Evolutionary conservation across 1,140 invertebrate genomes (phyloP), one percentile per base, ranked within the genome.

Genomic region (Vollenhovia emeryi): DNA sequence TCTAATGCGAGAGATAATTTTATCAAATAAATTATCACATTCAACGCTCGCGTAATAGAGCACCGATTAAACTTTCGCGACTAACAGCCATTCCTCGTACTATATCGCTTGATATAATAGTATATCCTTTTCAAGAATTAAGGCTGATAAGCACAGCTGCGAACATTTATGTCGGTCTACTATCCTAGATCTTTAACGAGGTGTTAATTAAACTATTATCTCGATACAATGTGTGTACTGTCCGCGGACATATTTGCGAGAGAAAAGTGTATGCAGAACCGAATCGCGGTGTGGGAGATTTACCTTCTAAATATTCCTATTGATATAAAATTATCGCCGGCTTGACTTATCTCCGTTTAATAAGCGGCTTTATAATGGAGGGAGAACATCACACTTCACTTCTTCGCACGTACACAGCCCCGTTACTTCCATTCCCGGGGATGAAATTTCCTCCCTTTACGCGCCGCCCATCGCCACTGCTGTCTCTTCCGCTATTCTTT

Each of bases 391-490:
- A 18, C n/a, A 11, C 11, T 36, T 9, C 24, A n/a, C 33, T 57
- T 8, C n/a, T 73, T 52, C 7, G n/a, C 33, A 40, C 48, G 18
- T 15, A 18, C 8, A 2, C 21, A 40, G 21, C 6, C 33, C 1
- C 4, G 74, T 24, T 27, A 59, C 15, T 30, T 40, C 50, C 40
- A 43, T 64, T 78, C 45, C 36, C 59, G 3, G 64, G 43, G 57
- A 78, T 78, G n/a, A 50, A 64, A 78, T 78, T 64, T 64, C 27
- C 30, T 62, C 30, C 36, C 11, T 60, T 64, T 33, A 21, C n/a
- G 6, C 40, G 3, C 27, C 4, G 27, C 27, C n/a, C 27, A 27
- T 18, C 2, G n/a, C 21, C 36, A 9, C 8, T 15, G 5, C 69
- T 8, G 33, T 74, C 68, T 71, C 27, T 50, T 50, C 18, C 9